phyloP scores from a whole-genome alignment of 2,113 vertebrate species.

The Crotalus helleri region DNA sequence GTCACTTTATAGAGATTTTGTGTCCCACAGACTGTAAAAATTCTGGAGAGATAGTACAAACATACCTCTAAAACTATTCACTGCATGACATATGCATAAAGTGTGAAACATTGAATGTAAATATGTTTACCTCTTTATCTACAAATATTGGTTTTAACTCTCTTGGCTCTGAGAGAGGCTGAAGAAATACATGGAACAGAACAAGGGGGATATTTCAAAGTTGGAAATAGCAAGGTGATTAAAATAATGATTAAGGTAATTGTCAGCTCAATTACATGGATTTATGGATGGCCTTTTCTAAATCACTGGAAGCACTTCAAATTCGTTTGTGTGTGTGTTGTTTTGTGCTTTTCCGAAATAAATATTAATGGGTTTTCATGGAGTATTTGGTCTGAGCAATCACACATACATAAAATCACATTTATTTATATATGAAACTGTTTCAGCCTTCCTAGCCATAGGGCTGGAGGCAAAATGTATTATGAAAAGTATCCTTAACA shows the following conservation, averaged over 20 bases:
- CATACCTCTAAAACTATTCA: conserved; percentile 83
- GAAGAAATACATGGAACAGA: conserved; percentile 5
- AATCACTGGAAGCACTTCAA: conserved; percentile 24
- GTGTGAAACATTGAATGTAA: conserved; percentile 84
- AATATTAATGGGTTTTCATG: neutral
- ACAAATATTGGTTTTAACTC: conserved; percentile 79
- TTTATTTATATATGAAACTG: neutral
- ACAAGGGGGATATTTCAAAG: neutral
- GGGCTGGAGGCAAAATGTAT: neutral
- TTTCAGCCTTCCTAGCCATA: neutral
- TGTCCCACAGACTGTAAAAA: conserved; percentile 84
- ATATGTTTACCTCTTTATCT: conserved; percentile 85
- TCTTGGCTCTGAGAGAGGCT: conserved; percentile 31
- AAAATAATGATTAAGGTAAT: conserved; percentile 44
- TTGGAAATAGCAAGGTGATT: conserved; percentile 20
- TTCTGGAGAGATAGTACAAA: conserved; percentile 82
- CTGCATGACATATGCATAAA: conserved; percentile 84
- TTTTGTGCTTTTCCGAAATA: conserved; percentile 23
- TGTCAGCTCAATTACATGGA: conserved; percentile 9
- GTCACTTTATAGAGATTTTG: conserved; percentile 87
- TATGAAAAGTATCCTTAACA: neutral
- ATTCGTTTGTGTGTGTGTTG: neutral
- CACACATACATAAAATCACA: neutral
- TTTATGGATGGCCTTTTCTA: neutral
- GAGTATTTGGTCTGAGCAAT: neutral